Percentiles rank a stretch among this genome's conserved stretches.
Conservation (phyloP, 2,888 invertebrate genomes). For the Epinotia demarniana region DNA sequence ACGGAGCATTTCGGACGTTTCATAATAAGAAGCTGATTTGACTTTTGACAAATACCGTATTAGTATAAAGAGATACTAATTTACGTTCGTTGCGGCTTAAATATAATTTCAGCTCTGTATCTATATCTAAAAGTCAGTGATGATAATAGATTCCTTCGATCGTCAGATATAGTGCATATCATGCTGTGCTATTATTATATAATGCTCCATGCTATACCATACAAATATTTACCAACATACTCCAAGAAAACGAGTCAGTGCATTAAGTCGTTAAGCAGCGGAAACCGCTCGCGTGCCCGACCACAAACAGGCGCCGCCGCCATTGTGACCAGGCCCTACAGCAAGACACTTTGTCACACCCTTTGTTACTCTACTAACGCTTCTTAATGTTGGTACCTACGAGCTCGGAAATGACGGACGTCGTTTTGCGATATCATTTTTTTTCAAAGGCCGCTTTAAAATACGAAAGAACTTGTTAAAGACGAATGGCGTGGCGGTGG, state of each 20-base stretch:
- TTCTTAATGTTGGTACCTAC: conserved; percentile 68
- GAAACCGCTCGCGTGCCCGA: conserved; percentile 61
- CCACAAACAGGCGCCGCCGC: conserved; percentile 60
- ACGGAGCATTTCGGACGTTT: too few species aligned
- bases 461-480: conserved; percentile 32
- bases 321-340: conserved; percentile 61
- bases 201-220: neutral
- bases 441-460: conserved; percentile 45
- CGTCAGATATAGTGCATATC: neutral
- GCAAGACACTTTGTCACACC: conserved; percentile 74
- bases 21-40: too few species aligned
- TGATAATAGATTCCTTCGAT: neutral
- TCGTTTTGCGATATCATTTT: conserved; percentile 61
- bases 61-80: too few species aligned
- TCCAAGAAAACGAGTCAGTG: conserved; percentile 64
- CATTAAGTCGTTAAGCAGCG: conserved; percentile 74
- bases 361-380: conserved; percentile 76
- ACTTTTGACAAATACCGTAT: too few species aligned
- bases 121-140: neutral
- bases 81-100: too few species aligned
- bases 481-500: neutral
- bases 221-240: conserved; percentile 7
- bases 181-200: neutral
- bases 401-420: conserved; percentile 64
- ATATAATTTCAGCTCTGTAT: too few species aligned